Base-by-base conservation (phyloP, 2,113 vertebrate species). In the Microtus montanus region DNA sequence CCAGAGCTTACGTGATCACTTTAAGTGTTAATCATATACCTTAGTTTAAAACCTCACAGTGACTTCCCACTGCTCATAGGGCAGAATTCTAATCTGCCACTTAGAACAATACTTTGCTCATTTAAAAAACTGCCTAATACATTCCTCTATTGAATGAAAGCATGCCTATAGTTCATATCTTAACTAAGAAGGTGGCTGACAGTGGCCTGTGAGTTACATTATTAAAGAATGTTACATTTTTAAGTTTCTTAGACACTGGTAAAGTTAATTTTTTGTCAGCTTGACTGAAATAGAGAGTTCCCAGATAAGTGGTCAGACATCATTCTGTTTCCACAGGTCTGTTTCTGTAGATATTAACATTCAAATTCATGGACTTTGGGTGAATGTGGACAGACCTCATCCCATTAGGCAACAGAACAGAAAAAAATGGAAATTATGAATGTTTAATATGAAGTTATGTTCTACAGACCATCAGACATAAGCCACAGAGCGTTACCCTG, bases 61-160 rank as follows among this genome's bases (percentile, higher is more conserved):
- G 70, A 24, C 41, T 90, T 90, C 41, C 15, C 44, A 91, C 30
- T 70, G 35, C 41, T 41, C 35, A 41, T 26, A 52, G 49, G 94
- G 89, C 26, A 93, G 88, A 95, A 94, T 89, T 70, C 44, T 63
- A 86, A 75, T 75, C 38, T 28, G 71, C 38, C 49, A 66, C 38
- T 49, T 73, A 80, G n/a, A 4, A 47, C 26, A 82, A 33, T 58
- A 19, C 2, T 14, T 47, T 22, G 22, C 54, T 49, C 33, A 78
- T 24, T 70, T 14, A 30, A 33, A 84, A 74, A 4, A 8, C 6
- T 61, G 44, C 30, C 47, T 22, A 89, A 19, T 70, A 79, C 89
- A 74, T n/a, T 79, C 12, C 54, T 54, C 52, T 54, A 54, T 54
- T 35, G 61, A 33, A 95, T 30, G 3, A 78, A 63, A 38, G 24